Evolutionary conservation across 2,113 vertebrate species (phyloP).

Genomic region (human (Homo sapiens)): GRCh38 chr1:45966001-45966500

Average conservation of each 20-base stretch:
- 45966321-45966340: neutral
- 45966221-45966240: neutral
- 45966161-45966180: neutral
- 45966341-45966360: neutral
- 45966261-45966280: neutral
- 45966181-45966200: neutral
- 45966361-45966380: conserved; percentile 14
- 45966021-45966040: neutral
- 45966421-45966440: neutral
- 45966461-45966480: too few relatives aligned
- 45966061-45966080: neutral
- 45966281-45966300: neutral
- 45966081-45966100: conserved; percentile 14
- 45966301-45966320: neutral
- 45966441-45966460: too few relatives aligned
- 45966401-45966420: neutral
- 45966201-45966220: conserved; percentile 24
- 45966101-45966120: neutral
- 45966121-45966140: neutral
- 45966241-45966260: conserved; percentile 2
- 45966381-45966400: neutral
- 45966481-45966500: too few relatives aligned
- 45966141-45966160: neutral
- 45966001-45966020: neutral
- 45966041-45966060: neutral